Evolutionary conservation across 2,797 vertebrate genomes (phyloP), one percentile per base, ranked within the genome.

Genomic region (Lophotriccus pileatus): DNA sequence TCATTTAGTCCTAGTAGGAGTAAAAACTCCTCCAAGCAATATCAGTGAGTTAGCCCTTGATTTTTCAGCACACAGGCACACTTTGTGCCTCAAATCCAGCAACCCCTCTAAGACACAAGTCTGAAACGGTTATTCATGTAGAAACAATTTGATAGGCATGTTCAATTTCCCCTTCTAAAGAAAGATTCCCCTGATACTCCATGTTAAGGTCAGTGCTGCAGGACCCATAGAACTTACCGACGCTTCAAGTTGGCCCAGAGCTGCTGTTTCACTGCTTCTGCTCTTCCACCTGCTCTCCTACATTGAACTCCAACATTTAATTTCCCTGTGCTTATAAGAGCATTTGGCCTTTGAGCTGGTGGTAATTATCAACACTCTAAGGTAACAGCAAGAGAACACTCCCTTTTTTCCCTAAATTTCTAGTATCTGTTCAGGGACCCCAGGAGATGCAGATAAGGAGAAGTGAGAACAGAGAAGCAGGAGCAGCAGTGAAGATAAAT

Each of bases 51-150:
- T 74, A 64, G 12, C 4, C 21, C 53, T 44, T n/a, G 64, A 56
- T 56, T 89, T 87, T 58, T 91, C 47, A 60, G 19, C 21, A 36
- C 0, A 3, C 39, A 66, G 21, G 20, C 7, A 44, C 6, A 32
- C 7, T 69, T 59, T 66, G 27, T 34, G 30, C 13, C 44, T 92
- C 36, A 78, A 82, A 87, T 17, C 2, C 24, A 49, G 13, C 16
- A 22, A 11, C 9, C 32, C 9, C 30, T 78, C 22, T 34, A 34
- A 58, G 34, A 58, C 20, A 80, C 0, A 0, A 86, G 53, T 60
- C 24, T 16, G 46, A 52, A 25, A 46, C 15, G 4, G 8, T 72
- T 82, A 79, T 43, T 41, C 7, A 34, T 4, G 21, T 27, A 76
- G 44, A 52, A 89, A 79, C 18, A 66, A 44, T 37, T 28, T 60